A percentile compares a stretch with the other conserved stretches of the same genome.
Evolutionary conservation across 1,140 invertebrate genomes (phyloP).

Genomic region (Sycophila sp.): DNA sequence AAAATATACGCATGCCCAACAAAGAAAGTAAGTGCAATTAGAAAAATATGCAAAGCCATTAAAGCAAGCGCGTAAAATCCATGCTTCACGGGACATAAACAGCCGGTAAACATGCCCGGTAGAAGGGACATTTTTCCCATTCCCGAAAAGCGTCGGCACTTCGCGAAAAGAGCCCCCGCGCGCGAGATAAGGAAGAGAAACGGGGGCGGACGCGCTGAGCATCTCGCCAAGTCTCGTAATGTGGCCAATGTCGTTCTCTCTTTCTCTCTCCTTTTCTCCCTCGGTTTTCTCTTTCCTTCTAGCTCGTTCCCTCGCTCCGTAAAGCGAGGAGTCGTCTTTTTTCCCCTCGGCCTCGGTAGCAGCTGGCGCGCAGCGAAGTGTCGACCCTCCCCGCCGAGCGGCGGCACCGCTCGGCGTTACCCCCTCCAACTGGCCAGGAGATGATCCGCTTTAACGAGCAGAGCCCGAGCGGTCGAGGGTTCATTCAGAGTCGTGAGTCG

Average conservation of each 20-base stretch:
- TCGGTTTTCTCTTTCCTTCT: not conserved
- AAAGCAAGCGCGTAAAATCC: no score
- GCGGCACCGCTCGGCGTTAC: not conserved
- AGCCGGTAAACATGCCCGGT: no score
- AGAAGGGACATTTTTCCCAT: no score
- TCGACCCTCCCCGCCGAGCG: not conserved
- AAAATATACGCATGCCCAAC: no score
- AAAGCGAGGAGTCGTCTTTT: not conserved
- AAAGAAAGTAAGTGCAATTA: no score
- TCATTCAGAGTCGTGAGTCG: not conserved
- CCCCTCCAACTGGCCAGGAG: no score
- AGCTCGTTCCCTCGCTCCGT: not conserved
- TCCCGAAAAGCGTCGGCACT: no score
- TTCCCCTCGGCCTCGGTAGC: not conserved
- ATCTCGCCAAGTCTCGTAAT: constrained; percentile 35
- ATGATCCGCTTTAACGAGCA: constrained; percentile 20
- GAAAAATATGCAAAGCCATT: no score
- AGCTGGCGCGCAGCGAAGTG: not conserved
- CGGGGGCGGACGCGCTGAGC: not conserved
- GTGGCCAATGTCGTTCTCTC: not conserved
- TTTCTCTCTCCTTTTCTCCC: not conserved
- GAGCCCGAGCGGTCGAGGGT: not conserved
- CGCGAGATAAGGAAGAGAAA: no score
- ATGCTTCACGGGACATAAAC: no score
- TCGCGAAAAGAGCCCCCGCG: no score